These are phyloP conservation scores for Scaptomyza parva DNA, from an alignment of 2,888 invertebrate genomes.

Conservation along the genomic window DNA sequence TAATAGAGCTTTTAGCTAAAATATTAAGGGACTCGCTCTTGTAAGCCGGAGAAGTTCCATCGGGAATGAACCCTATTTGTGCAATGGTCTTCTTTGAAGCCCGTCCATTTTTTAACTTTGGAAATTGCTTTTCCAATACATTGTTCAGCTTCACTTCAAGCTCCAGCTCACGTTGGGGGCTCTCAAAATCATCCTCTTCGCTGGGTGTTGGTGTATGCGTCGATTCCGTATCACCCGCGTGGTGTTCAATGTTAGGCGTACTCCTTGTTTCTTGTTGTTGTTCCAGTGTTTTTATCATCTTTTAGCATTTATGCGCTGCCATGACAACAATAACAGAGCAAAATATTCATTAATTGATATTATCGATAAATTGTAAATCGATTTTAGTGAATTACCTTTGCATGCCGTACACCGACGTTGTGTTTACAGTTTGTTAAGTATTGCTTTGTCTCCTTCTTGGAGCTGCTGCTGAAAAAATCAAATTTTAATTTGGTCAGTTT, in stretches of 20 bases:
- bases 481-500: conserved; percentile 21
- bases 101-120: conserved; percentile 39
- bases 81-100: background rate
- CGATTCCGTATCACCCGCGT: conserved; percentile 42
- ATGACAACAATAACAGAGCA: conserved; percentile 32
- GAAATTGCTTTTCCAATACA: conserved; percentile 3
- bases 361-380: conserved; percentile 34
- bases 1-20: conserved; percentile 3
- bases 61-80: background rate
- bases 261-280: conserved; percentile 65
- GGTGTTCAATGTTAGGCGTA: conserved; percentile 54
- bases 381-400: conserved; percentile 63
- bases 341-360: conserved; percentile 30
- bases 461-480: conserved; percentile 26
- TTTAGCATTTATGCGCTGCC: conserved; percentile 72
- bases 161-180: background rate
- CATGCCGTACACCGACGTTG: conserved; percentile 67
- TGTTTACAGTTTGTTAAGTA: conserved; percentile 42
- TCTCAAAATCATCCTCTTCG: conserved; percentile 60
- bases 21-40: background rate
- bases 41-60: background rate
- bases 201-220: conserved; percentile 39
- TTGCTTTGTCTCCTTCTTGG: conserved; percentile 15
- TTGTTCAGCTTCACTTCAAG: conserved; percentile 8
- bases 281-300: conserved; percentile 80